A percentile compares a stretch with the other conserved stretches of the same genome.
Conservation (phyloP, 1,140 invertebrate species). For the Drosophila virilis region DNA sequence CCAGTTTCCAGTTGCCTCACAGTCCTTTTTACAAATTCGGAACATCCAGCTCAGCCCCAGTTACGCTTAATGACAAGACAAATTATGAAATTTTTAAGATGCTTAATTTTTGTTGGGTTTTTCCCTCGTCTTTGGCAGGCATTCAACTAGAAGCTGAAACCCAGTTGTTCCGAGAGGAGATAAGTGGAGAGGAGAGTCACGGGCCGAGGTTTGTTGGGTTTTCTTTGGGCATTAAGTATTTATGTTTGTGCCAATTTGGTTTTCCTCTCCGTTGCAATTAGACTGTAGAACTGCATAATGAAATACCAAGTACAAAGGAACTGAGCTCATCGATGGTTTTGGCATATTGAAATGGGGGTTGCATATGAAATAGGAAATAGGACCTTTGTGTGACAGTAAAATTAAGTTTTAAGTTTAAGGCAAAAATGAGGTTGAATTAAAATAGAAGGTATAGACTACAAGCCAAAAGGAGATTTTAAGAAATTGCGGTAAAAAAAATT, state of each 20-base stretch:
- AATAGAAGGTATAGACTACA: too few species aligned
- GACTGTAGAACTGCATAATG: slow-evolving; percentile 12
- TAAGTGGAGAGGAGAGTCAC: neutral
- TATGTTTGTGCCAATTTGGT: slow-evolving; percentile 43
- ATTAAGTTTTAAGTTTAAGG: too few species aligned
- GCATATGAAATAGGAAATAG: neutral
- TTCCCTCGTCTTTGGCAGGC: slow-evolving; percentile 36
- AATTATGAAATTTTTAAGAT: slow-evolving; percentile 76
- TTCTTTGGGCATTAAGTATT: slow-evolving; percentile 45
- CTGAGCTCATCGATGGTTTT: slow-evolving; percentile 7
- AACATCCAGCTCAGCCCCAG: slow-evolving; percentile 23
- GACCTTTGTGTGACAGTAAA: neutral
- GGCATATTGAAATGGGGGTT: neutral
- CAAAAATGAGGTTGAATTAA: too few species aligned
- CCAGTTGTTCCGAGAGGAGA: neutral
- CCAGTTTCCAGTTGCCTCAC: too few species aligned
- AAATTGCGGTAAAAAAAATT: too few species aligned
- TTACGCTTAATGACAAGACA: slow-evolving; percentile 72
- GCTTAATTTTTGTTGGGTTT: slow-evolving; percentile 48
- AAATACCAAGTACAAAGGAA: slow-evolving; percentile 4
- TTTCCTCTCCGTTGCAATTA: slow-evolving; percentile 26
- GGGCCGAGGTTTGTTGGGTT: slow-evolving; percentile 1
- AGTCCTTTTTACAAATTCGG: slow-evolving; percentile 4
- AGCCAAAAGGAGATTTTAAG: too few species aligned
- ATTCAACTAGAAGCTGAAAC: slow-evolving; percentile 28